Base-by-base conservation (phyloP, 2,113 vertebrate genomes). In the Hucho hucho region DNA sequence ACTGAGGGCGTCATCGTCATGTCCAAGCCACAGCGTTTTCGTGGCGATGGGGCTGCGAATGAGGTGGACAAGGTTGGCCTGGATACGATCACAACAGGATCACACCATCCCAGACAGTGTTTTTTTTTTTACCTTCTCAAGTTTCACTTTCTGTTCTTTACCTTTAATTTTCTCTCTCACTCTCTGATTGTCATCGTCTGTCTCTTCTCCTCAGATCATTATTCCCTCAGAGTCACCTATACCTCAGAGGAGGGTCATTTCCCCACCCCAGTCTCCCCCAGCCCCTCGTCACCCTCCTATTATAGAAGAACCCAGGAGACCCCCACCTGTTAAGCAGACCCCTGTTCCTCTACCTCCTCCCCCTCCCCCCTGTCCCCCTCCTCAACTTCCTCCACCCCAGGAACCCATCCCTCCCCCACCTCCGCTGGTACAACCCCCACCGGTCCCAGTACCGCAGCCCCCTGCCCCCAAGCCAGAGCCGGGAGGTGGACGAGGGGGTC, bases 191-290 rank as follows among this genome's bases (percentile, higher is more conserved):
- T 72, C 2, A 83, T 75, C 90, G 89, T 84, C 81, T 84, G 86
- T 77, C 43, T 84, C 84, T 69, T 90, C 87, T 88, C 87, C 90
- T 89, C 89, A 99, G 98, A 95, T 98, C 71, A 85, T 96, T 87
- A 94, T 96, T 73, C 92, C 94, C 90, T 95, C 95, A 7, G 94
- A 95, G 81, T 98, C 96, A 58, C 96, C 94, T 0, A 81, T 93
- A 63, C 93, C 94, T 37, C 86, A 93, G 72, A 95, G 95, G 91
- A 97, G 94, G 86, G 94, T 89, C 4, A 29, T 95, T 76, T 90
- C 93, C 79, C 91, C 93, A 82, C 89, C 90, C 73, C 85, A 88
- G 61, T 94, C 95, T 79, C 90, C 94, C 81, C 87, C 80, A 28
- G 37, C 75, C 79, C 86, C 79, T 69, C 73, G 75, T n/a, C 90